phyloP scores from a whole-genome alignment of 2,113 vertebrate species.

The Symphodus melops region DNA sequence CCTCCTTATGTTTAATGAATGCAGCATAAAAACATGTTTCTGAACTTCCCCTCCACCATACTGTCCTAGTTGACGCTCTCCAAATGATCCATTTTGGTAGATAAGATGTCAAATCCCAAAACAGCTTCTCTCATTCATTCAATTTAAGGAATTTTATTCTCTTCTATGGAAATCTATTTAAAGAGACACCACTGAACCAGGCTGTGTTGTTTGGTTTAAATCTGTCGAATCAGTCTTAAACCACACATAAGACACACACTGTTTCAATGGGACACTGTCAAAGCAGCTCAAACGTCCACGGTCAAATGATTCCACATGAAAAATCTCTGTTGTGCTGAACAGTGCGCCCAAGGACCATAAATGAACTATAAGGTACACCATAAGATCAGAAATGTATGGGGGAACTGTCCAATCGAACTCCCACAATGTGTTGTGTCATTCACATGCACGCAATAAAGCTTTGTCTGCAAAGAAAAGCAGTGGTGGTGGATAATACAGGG shows the following conservation, averaged over 20 bases:
- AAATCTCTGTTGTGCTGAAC: not conserved
- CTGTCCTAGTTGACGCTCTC: not conserved
- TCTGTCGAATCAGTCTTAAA: conserved; percentile 4
- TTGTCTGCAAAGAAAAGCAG: conserved; percentile 12
- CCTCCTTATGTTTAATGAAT: conserved; percentile 29
- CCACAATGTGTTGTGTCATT: not conserved
- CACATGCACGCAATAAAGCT: conserved; percentile 12
- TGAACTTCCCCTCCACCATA: conserved; percentile 6
- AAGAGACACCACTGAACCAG: not conserved
- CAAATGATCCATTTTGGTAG: conserved; percentile 18
- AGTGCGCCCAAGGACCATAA: no score
- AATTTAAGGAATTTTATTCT: not conserved
- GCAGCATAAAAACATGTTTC: conserved; percentile 13
- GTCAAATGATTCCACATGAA: not conserved
- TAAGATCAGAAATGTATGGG: no score
- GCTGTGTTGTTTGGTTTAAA: not conserved
- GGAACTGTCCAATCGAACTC: not conserved
- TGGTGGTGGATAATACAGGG: conserved; percentile 4
- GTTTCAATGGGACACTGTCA: not conserved
- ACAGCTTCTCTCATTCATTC: conserved; percentile 7
- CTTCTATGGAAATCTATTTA: conserved; percentile 17
- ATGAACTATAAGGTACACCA: not conserved
- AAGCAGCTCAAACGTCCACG: not conserved
- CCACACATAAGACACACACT: not conserved
- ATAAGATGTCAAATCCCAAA: conserved; percentile 19